These are phyloP conservation scores for Luperina nickerlii DNA, from an alignment of 2,888 invertebrate genomes.

Conservation along the genomic window DNA sequence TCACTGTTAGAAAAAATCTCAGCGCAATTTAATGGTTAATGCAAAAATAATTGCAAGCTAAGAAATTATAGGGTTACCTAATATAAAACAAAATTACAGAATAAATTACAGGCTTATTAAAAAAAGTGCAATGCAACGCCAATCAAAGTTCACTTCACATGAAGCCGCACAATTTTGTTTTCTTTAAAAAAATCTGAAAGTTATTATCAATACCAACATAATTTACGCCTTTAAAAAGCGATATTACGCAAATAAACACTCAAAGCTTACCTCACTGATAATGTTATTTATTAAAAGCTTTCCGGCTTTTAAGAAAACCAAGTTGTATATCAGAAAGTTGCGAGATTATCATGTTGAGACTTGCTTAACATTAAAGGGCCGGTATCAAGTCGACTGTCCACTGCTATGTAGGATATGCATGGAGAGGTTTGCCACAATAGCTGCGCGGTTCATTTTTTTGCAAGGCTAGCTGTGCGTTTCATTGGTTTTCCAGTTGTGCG, in stretches of 20 bases:
- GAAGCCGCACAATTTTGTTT: neutral
- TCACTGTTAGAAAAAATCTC: neutral
- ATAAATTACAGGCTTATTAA: constrained; percentile 24
- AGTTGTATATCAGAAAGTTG: constrained; percentile 37
- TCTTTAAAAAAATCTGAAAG: constrained; percentile 11
- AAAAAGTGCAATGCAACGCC: constrained; percentile 18
- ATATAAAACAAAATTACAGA: neutral
- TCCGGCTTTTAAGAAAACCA: constrained; percentile 40
- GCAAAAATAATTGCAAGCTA: constrained; percentile 2
- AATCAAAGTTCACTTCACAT: constrained; percentile 6
- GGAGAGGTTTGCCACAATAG: too few relatives aligned
- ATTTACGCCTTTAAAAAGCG: constrained; percentile 21
- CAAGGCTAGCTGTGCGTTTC: neutral
- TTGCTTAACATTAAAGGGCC: constrained; percentile 62
- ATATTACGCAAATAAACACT: constrained; percentile 47
- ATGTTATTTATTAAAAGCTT: constrained; percentile 53
- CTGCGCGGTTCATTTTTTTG: neutral
- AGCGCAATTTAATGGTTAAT: neutral
- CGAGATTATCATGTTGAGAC: constrained; percentile 38
- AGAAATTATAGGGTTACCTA: constrained; percentile 1
- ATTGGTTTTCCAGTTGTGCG: neutral
- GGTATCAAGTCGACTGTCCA: constrained; percentile 6
- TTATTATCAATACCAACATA: constrained; percentile 26
- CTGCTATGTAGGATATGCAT: neutral
- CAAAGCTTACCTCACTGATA: constrained; percentile 49